phyloP scores from a whole-genome alignment of 2,888 invertebrate genomes.

The Scaeva pyrastri region DNA sequence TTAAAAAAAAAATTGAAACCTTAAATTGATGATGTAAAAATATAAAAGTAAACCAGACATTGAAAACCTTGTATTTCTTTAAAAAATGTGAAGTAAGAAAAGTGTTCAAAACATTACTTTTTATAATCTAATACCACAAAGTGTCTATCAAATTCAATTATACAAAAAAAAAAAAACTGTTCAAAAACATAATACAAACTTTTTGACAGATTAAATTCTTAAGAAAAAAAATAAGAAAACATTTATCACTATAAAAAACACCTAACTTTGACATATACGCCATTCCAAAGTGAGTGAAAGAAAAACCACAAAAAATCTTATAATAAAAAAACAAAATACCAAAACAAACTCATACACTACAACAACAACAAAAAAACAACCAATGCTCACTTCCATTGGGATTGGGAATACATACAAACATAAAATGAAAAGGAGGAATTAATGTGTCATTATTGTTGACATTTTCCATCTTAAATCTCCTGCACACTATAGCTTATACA shows the following conservation, averaged over 20 bases:
- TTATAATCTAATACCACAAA: background rate
- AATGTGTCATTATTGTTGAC: conserved; percentile 66
- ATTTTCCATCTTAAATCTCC: conserved; percentile 34
- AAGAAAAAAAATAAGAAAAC: background rate
- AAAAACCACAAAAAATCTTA: conserved; percentile 20
- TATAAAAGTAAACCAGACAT: too few relatives aligned
- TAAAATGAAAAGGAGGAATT: conserved; percentile 59
- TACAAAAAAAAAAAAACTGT: background rate
- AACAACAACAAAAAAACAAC: background rate
- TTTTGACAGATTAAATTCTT: conserved; percentile 3
- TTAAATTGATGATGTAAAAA: too few relatives aligned
- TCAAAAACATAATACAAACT: too few relatives aligned
- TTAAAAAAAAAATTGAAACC: too few relatives aligned
- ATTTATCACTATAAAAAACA: conserved; percentile 13
- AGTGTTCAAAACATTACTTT: too few relatives aligned
- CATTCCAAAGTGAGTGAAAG: conserved; percentile 49
- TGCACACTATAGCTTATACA: background rate
- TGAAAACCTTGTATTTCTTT: background rate
- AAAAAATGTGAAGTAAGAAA: background rate
- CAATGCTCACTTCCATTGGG: background rate
- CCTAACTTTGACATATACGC: conserved; percentile 57
- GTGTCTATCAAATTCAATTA: background rate
- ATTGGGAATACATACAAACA: conserved; percentile 12
- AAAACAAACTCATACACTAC: conserved; percentile 22
- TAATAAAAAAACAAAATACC: conserved; percentile 1